Conservation (phyloP, 2,797 vertebrate genomes). For the Etheostoma nigrum region DNA sequence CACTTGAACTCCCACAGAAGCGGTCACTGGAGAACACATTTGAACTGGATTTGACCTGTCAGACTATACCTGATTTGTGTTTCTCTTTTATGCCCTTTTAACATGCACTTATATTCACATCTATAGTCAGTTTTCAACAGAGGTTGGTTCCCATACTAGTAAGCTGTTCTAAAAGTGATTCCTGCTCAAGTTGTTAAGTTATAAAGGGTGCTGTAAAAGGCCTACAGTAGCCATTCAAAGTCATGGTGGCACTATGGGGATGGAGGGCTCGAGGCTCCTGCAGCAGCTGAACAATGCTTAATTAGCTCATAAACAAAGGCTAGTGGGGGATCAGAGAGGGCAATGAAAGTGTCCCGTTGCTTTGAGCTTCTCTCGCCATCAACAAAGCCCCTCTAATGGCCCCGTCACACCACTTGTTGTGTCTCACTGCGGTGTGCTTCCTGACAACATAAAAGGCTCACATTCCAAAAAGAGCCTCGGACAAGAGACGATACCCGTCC, state of each 20-base stretch:
- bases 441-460: slow-evolving; percentile 85
- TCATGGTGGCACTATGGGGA: slow-evolving; percentile 59
- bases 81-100: slow-evolving; percentile 32
- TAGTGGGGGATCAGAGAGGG: slow-evolving; percentile 80
- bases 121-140: slow-evolving; percentile 11
- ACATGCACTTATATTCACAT: background rate
- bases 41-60: slow-evolving; percentile 75
- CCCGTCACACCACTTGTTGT: slow-evolving; percentile 83
- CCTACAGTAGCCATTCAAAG: slow-evolving; percentile 75
- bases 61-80: slow-evolving; percentile 27
- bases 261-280: slow-evolving; percentile 46
- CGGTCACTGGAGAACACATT: slow-evolving; percentile 47
- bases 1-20: slow-evolving; percentile 80
- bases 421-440: slow-evolving; percentile 84
- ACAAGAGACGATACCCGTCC: slow-evolving; percentile 72
- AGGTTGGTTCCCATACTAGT: slow-evolving; percentile 20
- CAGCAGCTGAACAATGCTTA: slow-evolving; percentile 80
- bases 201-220: slow-evolving; percentile 73
- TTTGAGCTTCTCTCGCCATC: slow-evolving; percentile 76
- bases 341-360: slow-evolving; percentile 75
- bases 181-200: slow-evolving; percentile 61
- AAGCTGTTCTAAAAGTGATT: slow-evolving; percentile 39
- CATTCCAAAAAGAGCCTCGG: slow-evolving; percentile 75
- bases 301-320: slow-evolving; percentile 88
- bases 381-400: slow-evolving; percentile 82